Percentiles rank a stretch among this genome's conserved stretches.
These are phyloP conservation scores for Leptopilina syphax DNA, from an alignment of 2,888 invertebrate genomes.

Conservation along the genomic window DNA sequence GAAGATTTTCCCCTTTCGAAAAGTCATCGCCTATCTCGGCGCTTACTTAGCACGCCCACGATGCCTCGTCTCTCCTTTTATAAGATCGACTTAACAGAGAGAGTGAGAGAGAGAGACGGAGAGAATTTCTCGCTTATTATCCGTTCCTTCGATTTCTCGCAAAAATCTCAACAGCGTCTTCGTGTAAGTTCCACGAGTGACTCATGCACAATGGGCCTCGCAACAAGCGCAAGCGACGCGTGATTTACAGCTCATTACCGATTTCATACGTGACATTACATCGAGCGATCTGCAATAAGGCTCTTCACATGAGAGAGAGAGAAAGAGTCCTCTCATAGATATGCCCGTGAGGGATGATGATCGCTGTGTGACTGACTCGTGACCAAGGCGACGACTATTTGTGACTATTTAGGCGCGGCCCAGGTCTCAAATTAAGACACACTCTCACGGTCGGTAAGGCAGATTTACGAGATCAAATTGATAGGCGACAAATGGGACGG, in stretches of 20 bases:
- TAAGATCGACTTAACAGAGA: slow-evolving; percentile 47
- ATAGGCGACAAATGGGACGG: slow-evolving; percentile 20
- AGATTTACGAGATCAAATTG: slow-evolving; percentile 35
- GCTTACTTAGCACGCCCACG: slow-evolving; percentile 56
- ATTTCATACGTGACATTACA: slow-evolving; percentile 67
- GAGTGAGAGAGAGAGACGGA: background rate
- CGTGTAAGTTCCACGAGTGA: slow-evolving; percentile 56
- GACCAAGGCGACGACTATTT: slow-evolving; percentile 4
- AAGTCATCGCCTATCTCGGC: slow-evolving; percentile 47
- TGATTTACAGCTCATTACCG: slow-evolving; percentile 76
- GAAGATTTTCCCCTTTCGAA: slow-evolving; percentile 49
- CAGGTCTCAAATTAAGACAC: background rate
- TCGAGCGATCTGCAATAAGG: slow-evolving; percentile 42
- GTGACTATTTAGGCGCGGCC: slow-evolving; percentile 25
- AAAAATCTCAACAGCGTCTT: slow-evolving; percentile 57
- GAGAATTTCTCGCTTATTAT: slow-evolving; percentile 75
- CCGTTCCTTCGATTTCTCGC: slow-evolving; percentile 68
- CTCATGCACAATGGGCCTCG: slow-evolving; percentile 60
- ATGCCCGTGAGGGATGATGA: slow-evolving; percentile 36
- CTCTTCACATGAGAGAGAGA: background rate
- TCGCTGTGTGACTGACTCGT: slow-evolving; percentile 20
- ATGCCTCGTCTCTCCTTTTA: slow-evolving; percentile 48
- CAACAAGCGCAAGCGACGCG: slow-evolving; percentile 58
- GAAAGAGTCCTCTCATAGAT: background rate
- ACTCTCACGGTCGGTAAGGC: slow-evolving; percentile 19